Base-by-base conservation (phyloP, 2,888 invertebrate genomes). In the Stictocephala bisonia region DNA sequence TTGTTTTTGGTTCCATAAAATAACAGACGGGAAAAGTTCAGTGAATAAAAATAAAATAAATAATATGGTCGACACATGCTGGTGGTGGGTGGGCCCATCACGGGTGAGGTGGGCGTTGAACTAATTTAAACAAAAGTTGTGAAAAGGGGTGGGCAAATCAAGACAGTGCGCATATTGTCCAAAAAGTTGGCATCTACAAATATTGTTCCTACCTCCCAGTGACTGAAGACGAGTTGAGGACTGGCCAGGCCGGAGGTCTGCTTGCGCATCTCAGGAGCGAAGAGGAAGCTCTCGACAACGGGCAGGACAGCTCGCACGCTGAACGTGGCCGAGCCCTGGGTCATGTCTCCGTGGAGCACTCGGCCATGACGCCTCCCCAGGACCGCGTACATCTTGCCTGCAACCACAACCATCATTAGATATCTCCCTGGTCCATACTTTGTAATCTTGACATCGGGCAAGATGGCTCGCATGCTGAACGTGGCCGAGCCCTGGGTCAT, bases 371-470 rank as follows among this genome's bases (percentile, higher is more conserved):
- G 88, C 74, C 92, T 90, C 7, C 92, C 92, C 78, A 99, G 88
- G 7, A 96, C 96, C 0, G 93, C 94, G 85, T 98, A 98, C 83
- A 96, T 89, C 85, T 92, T 93, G 51, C 95, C 95, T 93, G 86
- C 3, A 85, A 86, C 48, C 69, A 79, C 26, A 24, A n/a, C 11
- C 41, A 26, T n/a, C 27, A 11, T 3, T 44, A 44, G 3, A 18
- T 44, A 18, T 6, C n/a, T n/a, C n/a, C n/a, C n/a, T n/a, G n/a
- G n/a, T n/a, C n/a, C n/a, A n/a, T n/a, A n/a, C n/a, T n/a, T n/a
- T n/a, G n/a, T n/a, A n/a, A n/a, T 98, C 86, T 99, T 99, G 3
- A 97, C 91, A 26, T 99, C 97, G 0, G 99, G 99, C 81, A 99
- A 86, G 76, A 92, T 88, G 1, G 98, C 97, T 74, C 90, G 89